Evolutionary conservation across 2,113 vertebrate genomes (phyloP).

Genomic region (Hepsetus odoe): DNA sequence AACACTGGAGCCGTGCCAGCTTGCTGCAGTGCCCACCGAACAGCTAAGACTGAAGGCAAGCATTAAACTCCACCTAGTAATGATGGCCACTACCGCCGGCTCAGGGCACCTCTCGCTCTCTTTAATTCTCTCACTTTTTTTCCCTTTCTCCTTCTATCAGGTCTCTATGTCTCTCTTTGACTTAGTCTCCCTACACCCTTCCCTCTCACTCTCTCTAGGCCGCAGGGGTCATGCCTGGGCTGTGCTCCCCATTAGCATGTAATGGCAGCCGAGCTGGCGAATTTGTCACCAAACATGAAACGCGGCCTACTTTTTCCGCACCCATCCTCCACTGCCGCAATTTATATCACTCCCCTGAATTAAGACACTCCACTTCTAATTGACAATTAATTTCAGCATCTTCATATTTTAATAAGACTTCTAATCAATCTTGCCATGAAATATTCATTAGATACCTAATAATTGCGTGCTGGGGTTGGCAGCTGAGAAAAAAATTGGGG

Average conservation of each 20-base stretch:
- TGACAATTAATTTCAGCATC: constrained; percentile 87
- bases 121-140: constrained; percentile 54
- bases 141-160: constrained; percentile 31
- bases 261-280: constrained; percentile 70
- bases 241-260: constrained; percentile 75
- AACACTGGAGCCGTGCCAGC: constrained; percentile 72
- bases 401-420: constrained; percentile 85
- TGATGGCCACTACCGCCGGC: constrained; percentile 33
- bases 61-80: constrained; percentile 56
- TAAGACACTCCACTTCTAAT: constrained; percentile 83
- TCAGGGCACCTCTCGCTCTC: constrained; percentile 67
- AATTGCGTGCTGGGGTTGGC: constrained; percentile 54
- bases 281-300: constrained; percentile 53
- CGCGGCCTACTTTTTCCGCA: constrained; percentile 38
- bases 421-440: constrained; percentile 82
- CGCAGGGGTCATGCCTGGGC: constrained; percentile 26
- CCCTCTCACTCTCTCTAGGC: background rate
- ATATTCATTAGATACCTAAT: constrained; percentile 83
- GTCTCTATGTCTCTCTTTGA: background rate
- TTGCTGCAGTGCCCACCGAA: constrained; percentile 73
- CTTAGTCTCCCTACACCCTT: background rate
- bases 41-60: constrained; percentile 72
- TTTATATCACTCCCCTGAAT: constrained; percentile 80
- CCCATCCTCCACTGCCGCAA: constrained; percentile 57
- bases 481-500: constrained; percentile 30